These are phyloP conservation scores for Cetoscarus ocellatus DNA, from an alignment of 2,797 vertebrate species.

Conservation along the genomic window DNA sequence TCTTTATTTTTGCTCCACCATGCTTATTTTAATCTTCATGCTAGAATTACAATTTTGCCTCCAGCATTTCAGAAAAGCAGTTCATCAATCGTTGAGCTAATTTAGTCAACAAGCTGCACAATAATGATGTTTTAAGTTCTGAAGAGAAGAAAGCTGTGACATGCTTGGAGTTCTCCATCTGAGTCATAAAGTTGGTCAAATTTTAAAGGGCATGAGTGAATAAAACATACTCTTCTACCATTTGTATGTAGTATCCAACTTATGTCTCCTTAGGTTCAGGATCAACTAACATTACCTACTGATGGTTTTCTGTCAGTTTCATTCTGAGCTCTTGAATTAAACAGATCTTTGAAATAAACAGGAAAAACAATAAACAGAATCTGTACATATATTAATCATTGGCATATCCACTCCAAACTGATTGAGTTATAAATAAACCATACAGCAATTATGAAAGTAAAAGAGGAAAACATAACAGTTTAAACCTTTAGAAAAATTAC, in stretches of 20 bases:
- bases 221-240: background rate
- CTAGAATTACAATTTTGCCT: no score
- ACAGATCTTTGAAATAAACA: constrained; percentile 13
- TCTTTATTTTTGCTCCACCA: no score
- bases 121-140: no score
- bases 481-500: background rate
- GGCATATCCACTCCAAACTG: constrained; percentile 4
- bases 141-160: no score
- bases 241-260: constrained; percentile 3
- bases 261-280: constrained; percentile 14
- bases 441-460: constrained; percentile 10
- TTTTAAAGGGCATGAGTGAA: no score
- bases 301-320: background rate
- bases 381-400: constrained; percentile 7
- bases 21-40: no score
- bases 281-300: constrained; percentile 9
- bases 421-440: constrained; percentile 10
- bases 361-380: constrained; percentile 7
- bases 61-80: no score
- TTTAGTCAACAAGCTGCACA: no score
- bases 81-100: no score
- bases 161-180: no score
- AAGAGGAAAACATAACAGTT: background rate
- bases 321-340: constrained; percentile 19
- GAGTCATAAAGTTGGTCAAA: no score